Base-by-base conservation (phyloP, 2,113 vertebrate genomes). In the Aphyosemion australe region DNA sequence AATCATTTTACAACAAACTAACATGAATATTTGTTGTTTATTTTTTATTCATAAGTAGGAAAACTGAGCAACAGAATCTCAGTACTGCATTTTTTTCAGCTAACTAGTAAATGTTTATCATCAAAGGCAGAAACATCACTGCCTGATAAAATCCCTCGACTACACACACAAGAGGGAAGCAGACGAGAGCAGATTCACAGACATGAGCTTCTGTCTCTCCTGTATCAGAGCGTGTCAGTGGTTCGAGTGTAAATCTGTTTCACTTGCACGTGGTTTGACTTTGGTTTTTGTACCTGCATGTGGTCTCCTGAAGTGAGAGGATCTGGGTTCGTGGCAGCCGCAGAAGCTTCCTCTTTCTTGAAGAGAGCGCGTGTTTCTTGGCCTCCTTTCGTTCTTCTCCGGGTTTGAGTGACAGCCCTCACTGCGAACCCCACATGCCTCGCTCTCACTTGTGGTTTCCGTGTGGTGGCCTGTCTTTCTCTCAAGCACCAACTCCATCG, bases 251-350 rank as follows among this genome's bases (percentile, higher is more conserved):
- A 63, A 62, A 49, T 69, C 64, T 43, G 31, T 64, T 73, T 43
- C 19, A 21, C 5, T 8, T n/a, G 6, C 12, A 39, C 46, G 46
- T 26, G 43, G 69, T 37, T 48, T n/a, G 10, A 13, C 41, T 10
- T 46, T 51, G 21, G n/a, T 37, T 65, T 63, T 69, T 47, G 6
- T 84, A 90, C 88, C 92, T 91, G 93, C 74, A 32, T 94, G 92
- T 11, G 92, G 91, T 74, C 91, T 93, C 79, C 92, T 89, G 53
- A 92, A 60, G 66, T 92, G 90, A 61, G 86, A 90, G 1, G 90
- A 78, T 50, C 91, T 84, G 31, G 88, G 85, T 64, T 94, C 93
- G 0, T 90, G 90, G 79, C 84, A 91, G 62, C 88, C 76, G 1
- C 85, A 88, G 70, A 82, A 86, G 19, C 53, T 83, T 65, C 83